These are phyloP conservation scores for Hydrotaea diabolus DNA, from an alignment of 2,888 invertebrate genomes.

Conservation along the genomic window DNA sequence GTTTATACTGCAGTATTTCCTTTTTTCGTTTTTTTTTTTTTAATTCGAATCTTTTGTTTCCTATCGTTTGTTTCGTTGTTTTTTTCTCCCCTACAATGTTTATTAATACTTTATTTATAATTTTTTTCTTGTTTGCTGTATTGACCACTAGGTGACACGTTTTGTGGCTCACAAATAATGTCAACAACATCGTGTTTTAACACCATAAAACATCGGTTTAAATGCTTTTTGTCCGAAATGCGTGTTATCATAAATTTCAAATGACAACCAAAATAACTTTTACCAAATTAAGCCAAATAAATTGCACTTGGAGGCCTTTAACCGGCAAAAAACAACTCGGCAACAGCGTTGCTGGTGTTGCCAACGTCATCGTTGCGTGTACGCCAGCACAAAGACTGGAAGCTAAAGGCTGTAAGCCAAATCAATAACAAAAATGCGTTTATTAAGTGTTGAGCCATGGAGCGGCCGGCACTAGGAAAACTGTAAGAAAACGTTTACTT, in stretches of 20 bases:
- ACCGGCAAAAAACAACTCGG: constrained; percentile 28
- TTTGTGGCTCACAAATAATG: constrained; percentile 49
- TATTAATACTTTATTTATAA: neutral
- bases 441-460: neutral
- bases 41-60: neutral
- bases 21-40: too few relatives aligned
- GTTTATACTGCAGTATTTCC: neutral
- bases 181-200: constrained; percentile 66
- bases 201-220: constrained; percentile 64
- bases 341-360: neutral
- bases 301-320: constrained; percentile 64
- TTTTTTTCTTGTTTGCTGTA: neutral
- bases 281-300: constrained; percentile 67
- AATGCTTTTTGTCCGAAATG: constrained; percentile 44
- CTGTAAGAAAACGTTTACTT: neutral
- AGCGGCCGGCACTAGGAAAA: too few relatives aligned
- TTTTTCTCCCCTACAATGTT: neutral
- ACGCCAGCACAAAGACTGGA: constrained; percentile 2
- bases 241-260: constrained; percentile 66
- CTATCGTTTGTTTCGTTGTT: neutral
- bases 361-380: neutral
- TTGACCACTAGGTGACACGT: neutral
- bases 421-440: neutral
- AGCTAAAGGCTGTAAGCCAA: neutral
- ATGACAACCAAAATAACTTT: constrained; percentile 67